phyloP scores from a whole-genome alignment of 2,113 vertebrate species.

The Plestiodon gilberti region DNA sequence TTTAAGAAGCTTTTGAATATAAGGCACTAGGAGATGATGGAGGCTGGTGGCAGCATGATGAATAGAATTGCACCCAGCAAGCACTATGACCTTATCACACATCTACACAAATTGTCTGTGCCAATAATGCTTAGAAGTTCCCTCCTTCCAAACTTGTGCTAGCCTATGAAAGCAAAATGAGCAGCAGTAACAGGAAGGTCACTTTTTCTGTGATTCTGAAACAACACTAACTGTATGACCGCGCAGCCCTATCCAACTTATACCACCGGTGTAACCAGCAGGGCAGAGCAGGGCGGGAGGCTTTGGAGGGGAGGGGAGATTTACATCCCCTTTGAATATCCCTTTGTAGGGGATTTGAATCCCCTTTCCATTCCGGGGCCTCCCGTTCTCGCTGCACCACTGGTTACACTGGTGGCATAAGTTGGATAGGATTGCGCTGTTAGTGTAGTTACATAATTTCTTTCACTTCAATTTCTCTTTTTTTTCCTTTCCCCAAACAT shows the following conservation, averaged over 20 bases:
- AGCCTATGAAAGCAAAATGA: background rate
- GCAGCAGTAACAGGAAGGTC: background rate
- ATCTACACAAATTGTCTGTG: background rate
- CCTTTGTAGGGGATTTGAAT: too few species aligned
- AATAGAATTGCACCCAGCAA: background rate
- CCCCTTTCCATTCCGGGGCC: too few species aligned
- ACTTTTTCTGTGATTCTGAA: background rate
- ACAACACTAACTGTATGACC: too few species aligned
- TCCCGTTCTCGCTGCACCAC: too few species aligned
- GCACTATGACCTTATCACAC: background rate
- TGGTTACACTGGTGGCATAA: too few species aligned
- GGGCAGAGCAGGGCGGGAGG: too few species aligned
- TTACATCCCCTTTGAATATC: too few species aligned
- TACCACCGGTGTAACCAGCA: too few species aligned
- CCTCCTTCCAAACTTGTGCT: background rate
- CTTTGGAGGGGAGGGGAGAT: too few species aligned
- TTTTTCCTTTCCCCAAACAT: background rate
- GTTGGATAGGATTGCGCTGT: too few species aligned
- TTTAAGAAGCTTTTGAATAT: background rate
- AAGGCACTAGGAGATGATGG: background rate
- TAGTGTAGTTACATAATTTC: background rate
- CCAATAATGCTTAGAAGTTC: background rate
- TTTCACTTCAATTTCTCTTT: background rate
- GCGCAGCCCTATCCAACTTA: too few species aligned
- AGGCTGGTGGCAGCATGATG: background rate